phyloP scores from a whole-genome alignment of 1,140 invertebrate species.

The Tribolium madens region DNA sequence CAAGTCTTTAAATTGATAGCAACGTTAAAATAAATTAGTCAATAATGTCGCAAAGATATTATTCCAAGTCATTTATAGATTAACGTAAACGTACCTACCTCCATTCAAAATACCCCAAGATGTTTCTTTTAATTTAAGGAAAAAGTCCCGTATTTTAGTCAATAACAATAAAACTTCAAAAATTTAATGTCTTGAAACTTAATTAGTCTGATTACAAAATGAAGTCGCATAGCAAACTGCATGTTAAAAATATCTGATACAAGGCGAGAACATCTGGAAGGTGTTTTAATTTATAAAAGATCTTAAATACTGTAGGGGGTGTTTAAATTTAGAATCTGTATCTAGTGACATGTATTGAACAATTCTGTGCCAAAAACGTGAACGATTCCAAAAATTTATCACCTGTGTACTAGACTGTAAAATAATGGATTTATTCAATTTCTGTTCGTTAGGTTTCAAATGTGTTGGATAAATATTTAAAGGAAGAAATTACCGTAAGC shows the following conservation, averaged over 20 bases:
- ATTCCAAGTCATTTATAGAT: background rate
- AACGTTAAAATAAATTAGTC: background rate
- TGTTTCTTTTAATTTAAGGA: background rate
- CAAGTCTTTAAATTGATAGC: background rate
- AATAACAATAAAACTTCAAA: too few species aligned
- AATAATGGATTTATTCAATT: background rate
- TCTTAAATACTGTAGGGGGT: background rate
- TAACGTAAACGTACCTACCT: background rate
- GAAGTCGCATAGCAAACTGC: too few species aligned
- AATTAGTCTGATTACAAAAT: too few species aligned
- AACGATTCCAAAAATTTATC: background rate
- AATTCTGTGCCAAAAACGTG: background rate
- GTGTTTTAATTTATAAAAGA: background rate
- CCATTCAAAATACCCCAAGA: background rate
- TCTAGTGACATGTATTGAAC: background rate
- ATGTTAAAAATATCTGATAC: too few species aligned
- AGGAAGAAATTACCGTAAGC: slow-evolving; percentile 8
- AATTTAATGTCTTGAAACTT: too few species aligned
- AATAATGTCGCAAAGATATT: too few species aligned
- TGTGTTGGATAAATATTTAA: slow-evolving; percentile 10
- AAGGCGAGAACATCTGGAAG: too few species aligned
- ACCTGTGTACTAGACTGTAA: slow-evolving; percentile 2
- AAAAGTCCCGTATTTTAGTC: too few species aligned
- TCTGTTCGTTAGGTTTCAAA: background rate
- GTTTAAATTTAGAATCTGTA: background rate